Conservation (phyloP, 2,113 vertebrate genomes). For the Hipposideros armiger region DNA sequence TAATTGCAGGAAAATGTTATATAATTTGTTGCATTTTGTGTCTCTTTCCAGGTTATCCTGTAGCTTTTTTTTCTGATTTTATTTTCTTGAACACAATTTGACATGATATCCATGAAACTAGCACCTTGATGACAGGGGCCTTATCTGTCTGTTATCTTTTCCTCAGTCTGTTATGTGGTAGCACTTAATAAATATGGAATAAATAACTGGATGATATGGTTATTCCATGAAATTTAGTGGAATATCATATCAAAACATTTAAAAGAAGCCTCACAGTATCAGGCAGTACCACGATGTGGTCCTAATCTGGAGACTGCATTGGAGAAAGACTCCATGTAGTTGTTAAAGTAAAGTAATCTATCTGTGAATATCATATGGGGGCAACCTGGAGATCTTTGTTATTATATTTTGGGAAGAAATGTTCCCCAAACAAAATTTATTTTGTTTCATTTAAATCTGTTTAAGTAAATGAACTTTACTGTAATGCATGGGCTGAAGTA, state of each 20-base stretch:
- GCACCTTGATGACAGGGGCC: background rate
- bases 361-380: background rate
- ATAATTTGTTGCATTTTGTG: background rate
- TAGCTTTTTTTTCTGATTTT: background rate
- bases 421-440: background rate
- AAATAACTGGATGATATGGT: background rate
- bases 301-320: background rate
- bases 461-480: slow-evolving; percentile 49
- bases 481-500: background rate
- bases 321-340: background rate
- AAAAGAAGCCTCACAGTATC: background rate
- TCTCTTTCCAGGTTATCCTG: background rate
- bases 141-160: slow-evolving; percentile 25
- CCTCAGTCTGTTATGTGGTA: background rate
- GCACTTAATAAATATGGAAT: slow-evolving; percentile 27
- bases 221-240: slow-evolving; percentile 18
- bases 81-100: slow-evolving; percentile 3
- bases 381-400: slow-evolving; percentile 37
- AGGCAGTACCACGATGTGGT: background rate
- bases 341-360: slow-evolving; percentile 30
- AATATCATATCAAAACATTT: background rate
- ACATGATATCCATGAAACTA: background rate
- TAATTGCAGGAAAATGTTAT: background rate
- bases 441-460: slow-evolving; percentile 43
- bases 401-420: background rate